A percentile compares a stretch with the other conserved stretches of the same genome.
These are phyloP conservation scores for Brenthis daphne DNA, from an alignment of 2,888 invertebrate species.

Conservation along the genomic window DNA sequence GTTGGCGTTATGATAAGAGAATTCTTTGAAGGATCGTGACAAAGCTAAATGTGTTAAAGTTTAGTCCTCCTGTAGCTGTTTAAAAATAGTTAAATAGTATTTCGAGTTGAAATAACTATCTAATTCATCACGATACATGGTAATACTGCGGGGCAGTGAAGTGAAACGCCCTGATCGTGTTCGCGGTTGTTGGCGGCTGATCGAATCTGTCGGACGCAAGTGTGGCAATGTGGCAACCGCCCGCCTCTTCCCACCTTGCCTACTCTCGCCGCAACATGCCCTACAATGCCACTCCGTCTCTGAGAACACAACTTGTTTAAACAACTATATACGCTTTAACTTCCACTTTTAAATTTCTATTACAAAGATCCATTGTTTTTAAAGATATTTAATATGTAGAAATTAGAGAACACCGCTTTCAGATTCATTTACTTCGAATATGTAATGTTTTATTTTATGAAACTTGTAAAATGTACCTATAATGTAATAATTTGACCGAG, in stretches of 20 bases:
- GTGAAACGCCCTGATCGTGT: conserved; percentile 55
- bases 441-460: too few relatives aligned
- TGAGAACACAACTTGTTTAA: conserved; percentile 5
- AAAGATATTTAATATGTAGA: too few relatives aligned
- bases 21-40: conserved; percentile 39
- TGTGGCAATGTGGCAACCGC: conserved; percentile 41
- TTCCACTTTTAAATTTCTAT: too few relatives aligned
- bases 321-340: background rate
- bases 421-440: too few relatives aligned
- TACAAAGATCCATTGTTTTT: too few relatives aligned
- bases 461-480: too few relatives aligned
- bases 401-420: too few relatives aligned
- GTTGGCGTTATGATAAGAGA: conserved; percentile 21
- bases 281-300: conserved; percentile 7
- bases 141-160: conserved; percentile 26
- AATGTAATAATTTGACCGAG: too few relatives aligned
- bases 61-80: background rate
- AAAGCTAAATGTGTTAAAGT: conserved; percentile 49
- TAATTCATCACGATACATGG: conserved; percentile 6
- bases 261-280: conserved; percentile 26
- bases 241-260: conserved; percentile 39
- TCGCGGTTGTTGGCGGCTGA: conserved; percentile 60
- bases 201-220: conserved; percentile 62
- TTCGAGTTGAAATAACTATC: conserved; percentile 19
- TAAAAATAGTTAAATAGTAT: conserved; percentile 40